Conservation (phyloP, 1,140 invertebrate species). For the Drosophila busckii region DNA sequence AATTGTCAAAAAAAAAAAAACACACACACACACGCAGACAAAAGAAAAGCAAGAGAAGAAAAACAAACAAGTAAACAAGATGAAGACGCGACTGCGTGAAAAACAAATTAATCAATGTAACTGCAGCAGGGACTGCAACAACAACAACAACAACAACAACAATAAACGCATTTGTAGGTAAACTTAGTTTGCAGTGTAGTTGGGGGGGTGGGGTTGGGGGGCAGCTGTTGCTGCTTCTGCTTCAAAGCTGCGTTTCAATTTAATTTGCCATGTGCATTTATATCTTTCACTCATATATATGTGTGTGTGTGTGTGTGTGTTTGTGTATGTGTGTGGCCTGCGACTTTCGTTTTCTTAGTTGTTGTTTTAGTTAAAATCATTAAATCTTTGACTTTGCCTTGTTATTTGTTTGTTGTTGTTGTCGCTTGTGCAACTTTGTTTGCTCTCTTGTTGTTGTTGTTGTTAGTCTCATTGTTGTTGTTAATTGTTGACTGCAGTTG, state of each 20-base stretch:
- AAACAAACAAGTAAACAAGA: constrained; percentile 5
- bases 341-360: constrained; percentile 51
- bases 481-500: constrained; percentile 13
- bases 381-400: constrained; percentile 51
- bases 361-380: constrained; percentile 50
- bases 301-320: background rate
- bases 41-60: constrained; percentile 5
- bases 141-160: background rate
- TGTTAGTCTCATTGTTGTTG: constrained; percentile 24
- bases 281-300: background rate
- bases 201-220: background rate
- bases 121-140: constrained; percentile 6
- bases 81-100: constrained; percentile 25
- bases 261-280: constrained; percentile 24
- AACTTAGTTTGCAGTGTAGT: constrained; percentile 3
- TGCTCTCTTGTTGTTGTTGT: constrained; percentile 6
- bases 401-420: constrained; percentile 5
- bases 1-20: constrained; percentile 44
- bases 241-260: constrained; percentile 24
- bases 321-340: constrained; percentile 13
- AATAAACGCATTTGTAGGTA: background rate
- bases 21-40: background rate
- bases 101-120: constrained; percentile 59
- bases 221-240: background rate
- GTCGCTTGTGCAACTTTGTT: constrained; percentile 14